Evolutionary conservation across 2,888 invertebrate species (phyloP).

Genomic region (Campaea margaritaria): DNA sequence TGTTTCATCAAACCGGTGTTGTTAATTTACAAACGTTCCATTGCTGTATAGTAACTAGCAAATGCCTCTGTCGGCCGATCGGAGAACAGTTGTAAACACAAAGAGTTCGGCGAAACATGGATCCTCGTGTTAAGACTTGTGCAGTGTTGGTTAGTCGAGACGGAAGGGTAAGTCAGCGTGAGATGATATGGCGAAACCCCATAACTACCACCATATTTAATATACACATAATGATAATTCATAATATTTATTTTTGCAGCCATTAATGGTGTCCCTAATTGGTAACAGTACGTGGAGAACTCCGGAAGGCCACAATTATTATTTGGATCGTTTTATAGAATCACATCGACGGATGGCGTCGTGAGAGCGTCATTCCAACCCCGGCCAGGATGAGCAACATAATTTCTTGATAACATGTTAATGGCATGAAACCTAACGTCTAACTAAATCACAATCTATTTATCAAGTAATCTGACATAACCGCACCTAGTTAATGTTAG

Average conservation of each 20-base stretch:
- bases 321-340: conserved; percentile 54
- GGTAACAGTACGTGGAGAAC: conserved; percentile 80
- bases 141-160: conserved; percentile 81
- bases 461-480: conserved; percentile 75
- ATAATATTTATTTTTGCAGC: conserved; percentile 66
- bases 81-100: conserved; percentile 45
- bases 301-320: conserved; percentile 82
- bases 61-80: conserved; percentile 9
- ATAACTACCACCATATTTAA: conserved; percentile 79
- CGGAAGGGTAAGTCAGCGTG: conserved; percentile 80
- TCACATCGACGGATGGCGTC: conserved; percentile 53
- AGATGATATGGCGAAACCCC: conserved; percentile 78
- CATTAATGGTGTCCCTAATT: conserved; percentile 52
- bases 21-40: conserved; percentile 37
- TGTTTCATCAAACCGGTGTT: conserved; percentile 51
- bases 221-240: conserved; percentile 73
- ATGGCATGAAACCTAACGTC: conserved; percentile 39
- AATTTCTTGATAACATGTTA: conserved; percentile 71
- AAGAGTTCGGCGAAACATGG: conserved; percentile 57
- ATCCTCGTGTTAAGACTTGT: conserved; percentile 76
- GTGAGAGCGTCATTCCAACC: conserved; percentile 59
- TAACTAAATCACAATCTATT: conserved; percentile 40
- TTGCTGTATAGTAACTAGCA: conserved; percentile 7
- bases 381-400: conserved; percentile 54
- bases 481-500: conserved; percentile 72